Conservation (phyloP, 2,888 invertebrate species). For the Liposcelis brunnea region DNA sequence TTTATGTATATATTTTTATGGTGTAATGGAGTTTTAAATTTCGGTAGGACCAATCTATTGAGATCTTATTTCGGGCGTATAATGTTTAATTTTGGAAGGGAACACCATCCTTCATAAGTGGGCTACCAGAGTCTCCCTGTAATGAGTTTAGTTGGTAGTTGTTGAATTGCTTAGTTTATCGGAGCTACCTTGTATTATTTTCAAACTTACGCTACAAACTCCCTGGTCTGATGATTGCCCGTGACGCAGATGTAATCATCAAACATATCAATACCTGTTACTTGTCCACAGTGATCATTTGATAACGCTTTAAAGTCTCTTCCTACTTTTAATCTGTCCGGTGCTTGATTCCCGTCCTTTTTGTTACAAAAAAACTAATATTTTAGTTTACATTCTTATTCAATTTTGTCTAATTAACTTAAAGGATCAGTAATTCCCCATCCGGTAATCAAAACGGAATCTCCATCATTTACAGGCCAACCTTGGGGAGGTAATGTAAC, state of each 20-base stretch:
- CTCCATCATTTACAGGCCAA: background rate
- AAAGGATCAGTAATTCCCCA: background rate
- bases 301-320: background rate
- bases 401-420: background rate
- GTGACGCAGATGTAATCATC: slow-evolving; percentile 1
- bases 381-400: background rate
- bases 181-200: too few species aligned
- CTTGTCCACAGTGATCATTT: background rate
- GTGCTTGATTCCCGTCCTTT: background rate
- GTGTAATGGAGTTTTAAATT: too few species aligned
- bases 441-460: background rate
- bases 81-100: too few species aligned
- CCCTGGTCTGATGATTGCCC: background rate
- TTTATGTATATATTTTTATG: too few species aligned
- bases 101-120: background rate
- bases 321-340: background rate
- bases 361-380: too few species aligned
- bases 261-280: background rate
- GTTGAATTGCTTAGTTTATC: too few species aligned
- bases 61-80: too few species aligned
- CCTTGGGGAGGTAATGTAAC: slow-evolving; percentile 2
- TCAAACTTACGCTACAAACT: slow-evolving; percentile 1
- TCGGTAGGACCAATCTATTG: too few species aligned
- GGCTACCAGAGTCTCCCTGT: slow-evolving; percentile 1
- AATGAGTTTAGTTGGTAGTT: background rate